These are phyloP conservation scores for Latrodectus hesperus DNA, from an alignment of 2,888 invertebrate genomes.

Conservation along the genomic window DNA sequence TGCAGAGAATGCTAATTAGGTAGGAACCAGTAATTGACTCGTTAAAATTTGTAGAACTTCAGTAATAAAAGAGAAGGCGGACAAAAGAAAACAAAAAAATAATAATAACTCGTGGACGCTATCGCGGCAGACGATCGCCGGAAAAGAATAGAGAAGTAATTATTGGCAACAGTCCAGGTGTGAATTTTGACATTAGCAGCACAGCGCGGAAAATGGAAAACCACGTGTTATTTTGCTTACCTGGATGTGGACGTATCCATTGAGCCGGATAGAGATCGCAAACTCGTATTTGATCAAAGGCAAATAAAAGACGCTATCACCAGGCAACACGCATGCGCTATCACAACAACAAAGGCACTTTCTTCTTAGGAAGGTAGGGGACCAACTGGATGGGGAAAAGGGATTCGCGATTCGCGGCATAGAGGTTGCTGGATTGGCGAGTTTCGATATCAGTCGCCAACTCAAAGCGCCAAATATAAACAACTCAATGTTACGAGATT, in stretches of 20 bases:
- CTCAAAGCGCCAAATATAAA: slow-evolving; percentile 2
- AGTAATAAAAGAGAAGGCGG: neutral
- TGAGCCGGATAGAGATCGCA: slow-evolving; percentile 31
- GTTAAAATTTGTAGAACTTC: slow-evolving; percentile 13
- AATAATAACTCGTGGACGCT: neutral
- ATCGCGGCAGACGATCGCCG: slow-evolving; percentile 18
- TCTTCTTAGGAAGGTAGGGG: slow-evolving; percentile 9
- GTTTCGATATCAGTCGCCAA: slow-evolving; percentile 10
- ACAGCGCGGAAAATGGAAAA: slow-evolving; percentile 27
- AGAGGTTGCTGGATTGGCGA: slow-evolving; percentile 35
- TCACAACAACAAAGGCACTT: slow-evolving; percentile 18
- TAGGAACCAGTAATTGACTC: slow-evolving; percentile 23
- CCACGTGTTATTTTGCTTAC: slow-evolving; percentile 61
- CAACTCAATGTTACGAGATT: no score
- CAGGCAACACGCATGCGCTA: slow-evolving; percentile 26
- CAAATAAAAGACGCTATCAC: slow-evolving; percentile 54
- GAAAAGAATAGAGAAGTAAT: slow-evolving; percentile 28
- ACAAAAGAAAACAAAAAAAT: slow-evolving; percentile 3
- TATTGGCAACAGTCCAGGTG: slow-evolving; percentile 61
- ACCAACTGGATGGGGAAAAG: slow-evolving; percentile 32
- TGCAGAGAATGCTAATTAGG: neutral
- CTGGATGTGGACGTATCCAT: slow-evolving; percentile 64
- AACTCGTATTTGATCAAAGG: neutral
- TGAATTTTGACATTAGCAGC: neutral
- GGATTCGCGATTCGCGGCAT: slow-evolving; percentile 16